Conservation (phyloP, 1,140 invertebrate genomes). For the Cyclina sinensis region DNA sequence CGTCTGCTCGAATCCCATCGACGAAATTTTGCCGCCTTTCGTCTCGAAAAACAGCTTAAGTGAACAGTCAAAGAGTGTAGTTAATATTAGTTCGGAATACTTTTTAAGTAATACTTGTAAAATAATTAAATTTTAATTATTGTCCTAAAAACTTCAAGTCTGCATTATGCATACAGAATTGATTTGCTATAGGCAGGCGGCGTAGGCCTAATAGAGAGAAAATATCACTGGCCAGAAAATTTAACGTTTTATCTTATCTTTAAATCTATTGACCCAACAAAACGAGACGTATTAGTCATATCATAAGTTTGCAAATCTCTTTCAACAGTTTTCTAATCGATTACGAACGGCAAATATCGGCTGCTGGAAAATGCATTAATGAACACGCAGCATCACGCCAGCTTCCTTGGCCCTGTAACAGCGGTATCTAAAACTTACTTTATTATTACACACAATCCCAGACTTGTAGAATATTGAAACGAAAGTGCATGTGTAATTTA, state of each 20-base stretch:
- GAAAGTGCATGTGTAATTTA: constrained; percentile 54
- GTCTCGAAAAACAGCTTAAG: too few species aligned
- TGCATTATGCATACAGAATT: too few species aligned
- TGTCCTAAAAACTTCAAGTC: too few species aligned
- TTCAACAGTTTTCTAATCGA: not conserved
- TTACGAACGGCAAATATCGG: constrained; percentile 4
- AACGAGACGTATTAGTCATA: not conserved
- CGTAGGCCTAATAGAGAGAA: too few species aligned
- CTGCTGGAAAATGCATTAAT: constrained; percentile 41
- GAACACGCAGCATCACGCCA: not conserved
- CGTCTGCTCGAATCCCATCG: too few species aligned
- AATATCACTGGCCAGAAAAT: too few species aligned
- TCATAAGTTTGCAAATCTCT: not conserved
- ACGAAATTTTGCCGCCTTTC: too few species aligned
- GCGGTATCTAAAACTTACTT: constrained; percentile 31
- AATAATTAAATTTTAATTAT: too few species aligned
- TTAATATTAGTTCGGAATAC: too few species aligned
- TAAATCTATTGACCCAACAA: not conserved
- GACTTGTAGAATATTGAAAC: constrained; percentile 30
- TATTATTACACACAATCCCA: constrained; percentile 25
- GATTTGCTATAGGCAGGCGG: too few species aligned
- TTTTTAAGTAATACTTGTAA: too few species aligned
- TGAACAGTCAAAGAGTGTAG: too few species aligned
- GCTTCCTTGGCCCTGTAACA: constrained; percentile 23
- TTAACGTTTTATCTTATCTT: not conserved